These are phyloP conservation scores for Falco novaeseelandiae DNA, from an alignment of 2,797 vertebrate species.

Conservation along the genomic window DNA sequence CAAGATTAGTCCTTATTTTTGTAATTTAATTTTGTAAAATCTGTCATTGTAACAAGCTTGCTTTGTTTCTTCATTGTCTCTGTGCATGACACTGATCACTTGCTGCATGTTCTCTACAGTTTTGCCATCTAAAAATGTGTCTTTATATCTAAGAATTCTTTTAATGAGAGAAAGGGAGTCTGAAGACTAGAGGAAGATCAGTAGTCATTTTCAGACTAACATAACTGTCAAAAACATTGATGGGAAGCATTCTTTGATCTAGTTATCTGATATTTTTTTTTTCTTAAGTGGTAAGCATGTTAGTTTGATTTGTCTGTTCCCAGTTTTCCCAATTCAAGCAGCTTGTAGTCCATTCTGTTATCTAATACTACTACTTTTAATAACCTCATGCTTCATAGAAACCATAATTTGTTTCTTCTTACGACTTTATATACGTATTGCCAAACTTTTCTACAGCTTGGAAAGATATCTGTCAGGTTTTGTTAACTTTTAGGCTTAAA, in stretches of 20 bases:
- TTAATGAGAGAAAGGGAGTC: constrained; percentile 3
- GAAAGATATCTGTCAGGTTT: background rate
- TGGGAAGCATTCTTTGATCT: constrained; percentile 12
- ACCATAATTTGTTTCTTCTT: background rate
- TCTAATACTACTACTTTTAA: background rate
- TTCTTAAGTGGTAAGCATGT: background rate
- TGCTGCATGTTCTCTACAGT: background rate
- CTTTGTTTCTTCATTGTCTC: background rate
- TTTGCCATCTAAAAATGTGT: background rate
- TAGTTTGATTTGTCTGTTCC: background rate
- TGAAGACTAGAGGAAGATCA: constrained; percentile 2
- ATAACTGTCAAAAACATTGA: background rate
- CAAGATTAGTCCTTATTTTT: background rate
- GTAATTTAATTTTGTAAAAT: background rate
- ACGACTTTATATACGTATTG: background rate
- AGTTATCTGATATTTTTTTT: background rate
- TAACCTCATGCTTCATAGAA: background rate
- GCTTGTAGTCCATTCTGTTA: background rate
- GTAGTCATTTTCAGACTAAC: background rate
- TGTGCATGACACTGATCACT: background rate
- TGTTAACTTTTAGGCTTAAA: background rate
- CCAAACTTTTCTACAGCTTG: background rate
- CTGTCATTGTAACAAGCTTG: background rate
- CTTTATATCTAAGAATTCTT: background rate
- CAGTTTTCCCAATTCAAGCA: background rate